Conservation (phyloP, 2,888 invertebrate genomes). For the Galerucella pusilla region DNA sequence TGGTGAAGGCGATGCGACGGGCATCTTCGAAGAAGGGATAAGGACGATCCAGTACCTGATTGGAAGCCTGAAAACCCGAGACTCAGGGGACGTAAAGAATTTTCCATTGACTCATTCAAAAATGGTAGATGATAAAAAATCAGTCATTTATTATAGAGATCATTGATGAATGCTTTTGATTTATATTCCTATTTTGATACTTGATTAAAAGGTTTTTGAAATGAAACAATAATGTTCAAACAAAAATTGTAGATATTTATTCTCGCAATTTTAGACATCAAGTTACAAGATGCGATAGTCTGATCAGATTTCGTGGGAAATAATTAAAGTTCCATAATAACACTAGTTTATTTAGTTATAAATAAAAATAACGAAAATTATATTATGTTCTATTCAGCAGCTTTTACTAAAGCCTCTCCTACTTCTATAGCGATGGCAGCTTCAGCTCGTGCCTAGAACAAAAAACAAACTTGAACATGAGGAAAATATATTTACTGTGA, state of each 20-base stretch:
- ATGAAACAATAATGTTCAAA: not conserved
- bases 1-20: too few species aligned
- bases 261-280: not conserved
- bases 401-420: constrained; percentile 92
- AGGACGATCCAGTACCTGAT: too few species aligned
- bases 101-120: too few species aligned
- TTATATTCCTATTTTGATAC: too few species aligned
- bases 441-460: constrained; percentile 80
- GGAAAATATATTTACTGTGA: not conserved
- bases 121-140: too few species aligned
- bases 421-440: constrained; percentile 95
- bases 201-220: not conserved
- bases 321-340: not conserved
- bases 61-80: too few species aligned
- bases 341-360: constrained; percentile 36
- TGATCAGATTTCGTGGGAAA: not conserved
- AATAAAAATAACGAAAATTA: constrained; percentile 43
- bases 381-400: constrained; percentile 70
- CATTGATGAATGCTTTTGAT: too few species aligned
- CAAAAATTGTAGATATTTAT: not conserved
- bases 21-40: too few species aligned
- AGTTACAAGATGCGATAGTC: not conserved
- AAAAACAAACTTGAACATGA: not conserved
- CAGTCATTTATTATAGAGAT: too few species aligned
- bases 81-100: too few species aligned